Base-by-base conservation (phyloP, 2,888 invertebrate genomes). In the Drosophila limbata region DNA sequence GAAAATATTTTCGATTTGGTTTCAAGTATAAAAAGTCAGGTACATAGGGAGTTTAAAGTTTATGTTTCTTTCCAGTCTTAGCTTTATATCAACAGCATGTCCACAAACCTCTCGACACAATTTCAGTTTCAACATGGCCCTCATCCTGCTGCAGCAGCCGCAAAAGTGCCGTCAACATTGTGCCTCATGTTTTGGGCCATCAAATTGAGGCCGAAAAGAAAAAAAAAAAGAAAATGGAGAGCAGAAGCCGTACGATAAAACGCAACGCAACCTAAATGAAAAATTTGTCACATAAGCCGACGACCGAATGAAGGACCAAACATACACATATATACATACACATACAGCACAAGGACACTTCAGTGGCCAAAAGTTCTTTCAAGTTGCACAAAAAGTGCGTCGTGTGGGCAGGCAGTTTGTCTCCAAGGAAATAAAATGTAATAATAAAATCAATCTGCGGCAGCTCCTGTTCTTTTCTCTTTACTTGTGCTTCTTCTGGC, bases 391-490 rank as follows among this genome's bases (percentile, higher is more conserved):
- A 64, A 48, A 66, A 61, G 65, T 74, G 69, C 52, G 69, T 67
- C 63, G 68, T 70, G 51, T 77, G 87, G 86, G 55, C 55, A 74
- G 69, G 65, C 76, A 84, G 88, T 83, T 83, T 82, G 88, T 89
- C 90, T 84, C 84, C 85, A 90, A 90, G 90, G 90, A 87, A 90
- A 90, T 90, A 90, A 84, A 79, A 84, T 80, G 73, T 77, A 82
- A 80, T 79, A 80, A 79, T 75, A 88, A 89, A 90, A 90, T 90
- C 90, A 90, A 90, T 90, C 84, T 90, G 80, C 57, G 71, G 65
- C 66, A 60, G 69, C 69, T 69, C 45, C 55, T 25, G 17, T 35
- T 13, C 42, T 3, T 35, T 19, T 55, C 44, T 28, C 13, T 40
- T 11, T 39, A 42, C 19, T 17, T 52, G 1, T 19, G 31, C 42